Evolutionary conservation across 2,113 vertebrate species (phyloP), one percentile per base, ranked within the genome.

Genomic region (Catharus bicknelli): DNA sequence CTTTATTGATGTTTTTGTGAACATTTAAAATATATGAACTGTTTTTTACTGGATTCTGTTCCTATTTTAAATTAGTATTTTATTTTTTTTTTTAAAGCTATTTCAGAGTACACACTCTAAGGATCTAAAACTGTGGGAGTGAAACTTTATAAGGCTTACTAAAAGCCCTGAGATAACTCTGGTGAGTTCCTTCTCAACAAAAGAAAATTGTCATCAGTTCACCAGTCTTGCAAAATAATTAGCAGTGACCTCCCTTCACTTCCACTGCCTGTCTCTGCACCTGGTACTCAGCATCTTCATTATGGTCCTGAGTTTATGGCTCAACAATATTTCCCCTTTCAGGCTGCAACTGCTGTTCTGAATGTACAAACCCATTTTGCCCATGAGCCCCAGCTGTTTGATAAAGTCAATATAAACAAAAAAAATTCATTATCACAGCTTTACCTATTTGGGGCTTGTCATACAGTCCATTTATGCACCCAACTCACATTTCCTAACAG

Each of bases 401-500:
- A 53, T 36, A 21, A 62, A 48, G 20, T 57, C 59, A 57, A 3
- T 32, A 21, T 16, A 26, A 83, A n/a, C 9, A 29, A 63, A 89
- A 53, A 1, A 36, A 30, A 72, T 68, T 38, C 9, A 29, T 6
- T 47, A 57, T n/a, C 8, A 20, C 23, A 88, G 12, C 7, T 82
- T 70, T 55, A 51, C 5, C 12, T 47, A 27, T 67, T 43, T 53
- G 51, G 32, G 38, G 5, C 9, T 90, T 67, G 7, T 53, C 2
- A 1, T 26, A 47, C 7, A 59, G 53, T 5, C 4, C 18, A 27
- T 34, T 70, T 63, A 32, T 5, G 13, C 21, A 11, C 1, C 1
- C 10, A 75, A 4, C 16, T 87, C 45, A 34, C 9, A 22, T 57
- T 25, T 61, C 25, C 8, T 26, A 51, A 36, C 13, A 74, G 11